Percentiles rank a stretch among this genome's conserved stretches.
Conservation (phyloP, 2,888 invertebrate species). For the Eristalinus aeneus region DNA sequence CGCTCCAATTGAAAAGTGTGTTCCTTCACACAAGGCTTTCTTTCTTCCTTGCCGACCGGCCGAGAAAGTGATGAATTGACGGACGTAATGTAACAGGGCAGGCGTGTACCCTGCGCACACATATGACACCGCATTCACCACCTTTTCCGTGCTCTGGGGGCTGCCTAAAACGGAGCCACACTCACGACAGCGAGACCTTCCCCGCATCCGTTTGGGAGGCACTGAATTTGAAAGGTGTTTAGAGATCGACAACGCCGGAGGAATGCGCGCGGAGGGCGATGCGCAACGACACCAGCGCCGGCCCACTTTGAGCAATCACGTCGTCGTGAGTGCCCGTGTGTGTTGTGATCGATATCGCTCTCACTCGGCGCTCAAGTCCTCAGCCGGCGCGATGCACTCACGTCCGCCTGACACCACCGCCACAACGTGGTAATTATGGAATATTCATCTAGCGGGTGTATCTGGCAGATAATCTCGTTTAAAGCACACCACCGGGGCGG, state of each 20-base stretch:
- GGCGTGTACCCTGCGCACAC: slow-evolving; percentile 14
- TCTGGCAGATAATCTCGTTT: slow-evolving; percentile 59
- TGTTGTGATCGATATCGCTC: slow-evolving; percentile 57
- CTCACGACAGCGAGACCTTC: slow-evolving; percentile 28
- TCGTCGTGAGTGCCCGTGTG: neutral
- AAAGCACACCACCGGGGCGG: slow-evolving; percentile 2
- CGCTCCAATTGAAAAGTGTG: slow-evolving; percentile 51
- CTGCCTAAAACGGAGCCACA: neutral
- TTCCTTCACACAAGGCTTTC: slow-evolving; percentile 56
- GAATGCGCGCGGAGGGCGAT: slow-evolving; percentile 57
- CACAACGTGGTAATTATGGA: slow-evolving; percentile 57
- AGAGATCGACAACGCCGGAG: slow-evolving; percentile 43
- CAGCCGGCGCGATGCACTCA: slow-evolving; percentile 50
- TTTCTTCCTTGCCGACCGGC: slow-evolving; percentile 6
- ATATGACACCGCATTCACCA: slow-evolving; percentile 21
- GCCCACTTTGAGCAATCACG: slow-evolving; percentile 24
- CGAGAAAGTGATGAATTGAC: slow-evolving; percentile 77
- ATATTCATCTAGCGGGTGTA: slow-evolving; percentile 69
- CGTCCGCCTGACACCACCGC: slow-evolving; percentile 51
- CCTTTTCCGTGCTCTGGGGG: neutral
- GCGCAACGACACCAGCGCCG: neutral
- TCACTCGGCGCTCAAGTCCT: slow-evolving; percentile 8
- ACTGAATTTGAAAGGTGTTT: slow-evolving; percentile 68
- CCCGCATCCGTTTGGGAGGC: slow-evolving; percentile 17
- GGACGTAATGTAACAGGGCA: slow-evolving; percentile 73